Evolutionary conservation across 1,140 invertebrate genomes (phyloP), one percentile per base, ranked within the genome.

Genomic region (Pseudachorutes palmiensis): DNA sequence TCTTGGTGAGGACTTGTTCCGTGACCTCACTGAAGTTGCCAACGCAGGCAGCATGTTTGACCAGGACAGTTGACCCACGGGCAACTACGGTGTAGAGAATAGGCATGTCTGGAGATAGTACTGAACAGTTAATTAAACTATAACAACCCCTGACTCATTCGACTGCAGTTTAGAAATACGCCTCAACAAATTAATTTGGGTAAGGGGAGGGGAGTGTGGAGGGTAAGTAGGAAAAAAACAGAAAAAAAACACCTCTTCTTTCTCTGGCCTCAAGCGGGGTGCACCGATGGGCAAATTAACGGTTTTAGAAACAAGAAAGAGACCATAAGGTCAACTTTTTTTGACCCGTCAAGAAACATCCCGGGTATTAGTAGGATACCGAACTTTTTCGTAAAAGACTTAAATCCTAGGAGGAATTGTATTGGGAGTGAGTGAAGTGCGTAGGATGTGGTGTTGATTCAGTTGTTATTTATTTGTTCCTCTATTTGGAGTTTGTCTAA

Each of bases 1-100:
- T 95, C 79, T 89, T 91, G 0, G 84, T 81, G 51, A 96, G 80
- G 69, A 96, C 90, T 78, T 94, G 90, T 78, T 94, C 90, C 9
- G 92, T 92, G 2, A 71, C 70, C 41, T 96, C 92, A 0, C 88
- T 86, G 79, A 96, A 96, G 79, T 97, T 96, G 12, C 93, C 94
- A 68, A 88, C 85, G 79, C 92, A 94, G 12, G 88, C 86, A 2
- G 93, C 92, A 85, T 90, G 88, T 78, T 93, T 92, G 1, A 91
- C 88, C 2, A 97, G 81, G 33, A 95, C 85, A 0, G 87, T 89
- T n/a, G 84, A 86, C n/a, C 90, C 90, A 72, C 92, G 81, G 19
- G 91, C 85, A 70, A 96, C 87, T 22, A 94, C 90, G 77, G 90
- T 89, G 76, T 92, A 96, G 66, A 96, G 80, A 73, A 94, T 86